Percentiles rank a stretch among this genome's conserved stretches.
Evolutionary conservation across 2,888 invertebrate species (phyloP).

Genomic region (Himalopsyche japonica): DNA sequence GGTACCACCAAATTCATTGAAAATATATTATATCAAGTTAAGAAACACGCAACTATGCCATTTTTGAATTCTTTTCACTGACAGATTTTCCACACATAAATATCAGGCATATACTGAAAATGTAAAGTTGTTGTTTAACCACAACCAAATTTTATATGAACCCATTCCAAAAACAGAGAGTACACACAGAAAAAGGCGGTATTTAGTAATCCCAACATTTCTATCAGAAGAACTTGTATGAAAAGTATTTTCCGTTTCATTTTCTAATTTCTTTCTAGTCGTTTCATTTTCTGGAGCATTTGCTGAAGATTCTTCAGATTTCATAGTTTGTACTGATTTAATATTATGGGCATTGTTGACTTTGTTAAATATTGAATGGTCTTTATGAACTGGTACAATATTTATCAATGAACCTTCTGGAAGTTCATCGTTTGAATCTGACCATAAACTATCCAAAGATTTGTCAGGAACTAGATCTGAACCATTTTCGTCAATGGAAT

Average conservation of each 20-base stretch:
- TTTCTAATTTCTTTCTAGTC: neutral
- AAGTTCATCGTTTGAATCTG: constrained; percentile 30
- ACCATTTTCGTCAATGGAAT: neutral
- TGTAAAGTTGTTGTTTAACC: neutral
- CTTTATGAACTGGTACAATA: constrained; percentile 34
- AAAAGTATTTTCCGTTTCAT: neutral
- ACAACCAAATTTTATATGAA: neutral
- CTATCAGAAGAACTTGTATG: neutral
- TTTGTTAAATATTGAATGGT: constrained; percentile 28
- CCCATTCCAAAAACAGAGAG: neutral
- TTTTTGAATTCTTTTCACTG: neutral
- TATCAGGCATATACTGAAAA: neutral
- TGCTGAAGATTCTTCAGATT: neutral
- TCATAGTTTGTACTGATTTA: neutral
- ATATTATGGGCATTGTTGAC: neutral
- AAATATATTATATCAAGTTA: neutral
- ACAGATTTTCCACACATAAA: neutral
- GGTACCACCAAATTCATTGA: no score
- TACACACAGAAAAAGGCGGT: neutral
- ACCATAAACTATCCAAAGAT: constrained; percentile 29
- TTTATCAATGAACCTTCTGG: constrained; percentile 33
- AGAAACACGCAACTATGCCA: neutral
- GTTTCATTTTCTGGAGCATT: neutral
- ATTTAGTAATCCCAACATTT: neutral
- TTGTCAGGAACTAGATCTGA: constrained; percentile 6